phyloP scores from a whole-genome alignment of 1,140 invertebrate genomes.

The Andrena cerasifolii region DNA sequence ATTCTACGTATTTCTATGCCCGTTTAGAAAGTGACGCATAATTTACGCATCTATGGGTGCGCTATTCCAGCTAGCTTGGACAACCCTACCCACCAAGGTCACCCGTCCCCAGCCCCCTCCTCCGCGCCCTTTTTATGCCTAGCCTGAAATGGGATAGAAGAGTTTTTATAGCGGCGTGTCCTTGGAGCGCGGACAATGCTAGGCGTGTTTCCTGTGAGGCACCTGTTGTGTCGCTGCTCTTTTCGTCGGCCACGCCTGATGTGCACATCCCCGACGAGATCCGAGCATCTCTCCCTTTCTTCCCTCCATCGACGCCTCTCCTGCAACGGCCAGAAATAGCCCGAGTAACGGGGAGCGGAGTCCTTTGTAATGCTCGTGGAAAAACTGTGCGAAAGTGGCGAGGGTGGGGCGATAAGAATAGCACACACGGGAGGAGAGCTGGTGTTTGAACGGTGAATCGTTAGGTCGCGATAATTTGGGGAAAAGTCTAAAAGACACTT shows the following conservation, averaged over 20 bases:
- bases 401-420: constrained; percentile 20
- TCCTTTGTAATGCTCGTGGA: not conserved
- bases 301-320: not conserved
- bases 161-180: constrained; percentile 41
- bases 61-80: constrained; percentile 28
- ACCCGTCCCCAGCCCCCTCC: constrained; percentile 13
- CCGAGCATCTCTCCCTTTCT: not conserved
- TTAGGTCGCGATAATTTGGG: not conserved
- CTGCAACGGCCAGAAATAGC: constrained; percentile 13
- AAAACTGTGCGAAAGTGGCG: constrained; percentile 19
- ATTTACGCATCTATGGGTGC: constrained; percentile 40
- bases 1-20: too few species aligned
- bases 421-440: not conserved
- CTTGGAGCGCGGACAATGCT: constrained; percentile 40
- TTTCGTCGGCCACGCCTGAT: constrained; percentile 20
- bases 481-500: too few species aligned
- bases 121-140: constrained; percentile 24
- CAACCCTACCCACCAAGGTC: constrained; percentile 44
- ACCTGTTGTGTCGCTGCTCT: constrained; percentile 41
- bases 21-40: constrained; percentile 33
- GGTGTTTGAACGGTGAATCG: not conserved
- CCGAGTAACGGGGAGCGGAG: not conserved
- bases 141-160: constrained; percentile 5
- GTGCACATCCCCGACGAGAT: constrained; percentile 34
- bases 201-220: constrained; percentile 31